Evolutionary conservation across 2,113 vertebrate genomes (phyloP).

Genomic region (Sinocyclocheilus grahami): DNA sequence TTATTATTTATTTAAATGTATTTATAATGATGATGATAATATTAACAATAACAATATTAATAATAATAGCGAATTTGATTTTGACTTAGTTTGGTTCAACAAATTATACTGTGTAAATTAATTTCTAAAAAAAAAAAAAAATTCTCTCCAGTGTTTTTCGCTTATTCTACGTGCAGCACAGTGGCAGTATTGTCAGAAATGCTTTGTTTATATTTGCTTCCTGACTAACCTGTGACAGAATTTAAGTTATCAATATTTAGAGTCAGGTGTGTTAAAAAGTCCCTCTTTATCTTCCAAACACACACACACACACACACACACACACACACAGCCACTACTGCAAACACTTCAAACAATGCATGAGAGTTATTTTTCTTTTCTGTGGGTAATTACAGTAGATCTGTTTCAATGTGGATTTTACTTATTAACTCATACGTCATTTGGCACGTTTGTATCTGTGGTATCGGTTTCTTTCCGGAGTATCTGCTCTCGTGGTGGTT

Average conservation of each 20-base stretch:
- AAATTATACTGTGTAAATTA: background rate
- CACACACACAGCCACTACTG: too few relatives aligned
- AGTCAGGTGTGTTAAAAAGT: background rate
- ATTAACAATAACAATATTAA: too few relatives aligned
- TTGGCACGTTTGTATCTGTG: background rate
- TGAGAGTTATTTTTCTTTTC: background rate
- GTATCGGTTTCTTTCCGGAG: background rate
- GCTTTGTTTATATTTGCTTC: background rate
- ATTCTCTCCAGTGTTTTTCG: too few relatives aligned
- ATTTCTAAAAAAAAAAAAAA: too few relatives aligned
- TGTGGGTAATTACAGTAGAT: background rate
- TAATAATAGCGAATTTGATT: too few relatives aligned
- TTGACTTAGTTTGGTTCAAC: background rate
- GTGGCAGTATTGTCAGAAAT: background rate
- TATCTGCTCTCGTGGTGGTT: background rate
- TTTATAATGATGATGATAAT: too few relatives aligned
- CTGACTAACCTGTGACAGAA: background rate
- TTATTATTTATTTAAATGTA: too few relatives aligned
- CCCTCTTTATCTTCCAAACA: background rate
- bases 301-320: too few relatives aligned
- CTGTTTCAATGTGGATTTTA: background rate
- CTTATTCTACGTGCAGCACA: too few relatives aligned
- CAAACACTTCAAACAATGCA: too few relatives aligned
- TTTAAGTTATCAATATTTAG: background rate
- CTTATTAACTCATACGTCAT: constrained; percentile 9